These are phyloP conservation scores for Dryocosmus kuriphilus DNA, from an alignment of 2,888 invertebrate species.

Conservation along the genomic window DNA sequence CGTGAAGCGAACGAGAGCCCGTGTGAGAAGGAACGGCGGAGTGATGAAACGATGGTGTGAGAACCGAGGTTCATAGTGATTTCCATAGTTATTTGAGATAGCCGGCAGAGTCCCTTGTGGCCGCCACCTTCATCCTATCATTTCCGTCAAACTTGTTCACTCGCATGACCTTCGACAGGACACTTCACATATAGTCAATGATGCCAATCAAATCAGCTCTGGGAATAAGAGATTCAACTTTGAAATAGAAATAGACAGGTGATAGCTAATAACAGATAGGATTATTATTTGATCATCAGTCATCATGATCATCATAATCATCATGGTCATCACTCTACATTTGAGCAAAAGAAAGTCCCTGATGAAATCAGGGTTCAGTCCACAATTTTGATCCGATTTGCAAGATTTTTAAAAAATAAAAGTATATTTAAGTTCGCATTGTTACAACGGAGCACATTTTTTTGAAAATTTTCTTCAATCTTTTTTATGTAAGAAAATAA, in stretches of 20 bases:
- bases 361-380: no score
- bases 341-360: no score
- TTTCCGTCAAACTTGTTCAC: constrained; percentile 51
- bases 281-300: no score
- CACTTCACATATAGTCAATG: not conserved
- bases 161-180: constrained; percentile 3
- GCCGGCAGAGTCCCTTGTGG: constrained; percentile 57
- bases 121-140: constrained; percentile 63
- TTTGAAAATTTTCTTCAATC: no score
- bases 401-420: no score
- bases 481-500: no score
- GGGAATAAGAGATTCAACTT: not conserved
- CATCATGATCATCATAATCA: no score
- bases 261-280: no score
- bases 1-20: constrained; percentile 39
- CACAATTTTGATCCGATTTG: no score
- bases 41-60: constrained; percentile 68
- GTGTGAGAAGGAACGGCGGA: constrained; percentile 53
- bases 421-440: no score
- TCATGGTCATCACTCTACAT: no score
- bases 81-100: constrained; percentile 74
- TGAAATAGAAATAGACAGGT: not conserved
- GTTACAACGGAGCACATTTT: no score
- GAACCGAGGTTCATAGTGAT: constrained; percentile 70
- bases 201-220: not conserved